These are phyloP conservation scores for Leptopilina syphax DNA, from an alignment of 2,888 invertebrate genomes.

Conservation along the genomic window DNA sequence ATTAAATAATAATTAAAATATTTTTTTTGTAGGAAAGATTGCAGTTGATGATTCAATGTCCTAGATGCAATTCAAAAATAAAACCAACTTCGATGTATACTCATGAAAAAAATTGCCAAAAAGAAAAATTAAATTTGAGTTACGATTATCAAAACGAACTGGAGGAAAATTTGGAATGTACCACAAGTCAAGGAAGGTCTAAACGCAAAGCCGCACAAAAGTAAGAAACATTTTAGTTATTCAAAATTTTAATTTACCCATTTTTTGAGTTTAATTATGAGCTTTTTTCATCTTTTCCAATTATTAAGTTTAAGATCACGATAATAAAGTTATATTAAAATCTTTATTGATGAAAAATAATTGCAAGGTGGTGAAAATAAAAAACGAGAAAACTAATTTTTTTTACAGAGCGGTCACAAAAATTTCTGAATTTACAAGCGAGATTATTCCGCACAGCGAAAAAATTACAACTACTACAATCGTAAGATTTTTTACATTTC, in stretches of 20 bases:
- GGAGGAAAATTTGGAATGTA: conserved; percentile 6
- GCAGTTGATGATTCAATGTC: conserved; percentile 78
- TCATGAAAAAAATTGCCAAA: conserved; percentile 47
- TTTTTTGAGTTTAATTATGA: background rate
- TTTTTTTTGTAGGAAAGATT: conserved; percentile 65
- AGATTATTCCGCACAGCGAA: background rate
- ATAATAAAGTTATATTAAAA: too few relatives aligned
- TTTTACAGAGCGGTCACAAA: conserved; percentile 68
- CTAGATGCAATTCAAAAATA: conserved; percentile 79
- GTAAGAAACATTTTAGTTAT: conserved; percentile 64
- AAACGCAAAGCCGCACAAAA: conserved; percentile 77
- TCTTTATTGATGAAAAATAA: too few relatives aligned
- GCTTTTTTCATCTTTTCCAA: background rate
- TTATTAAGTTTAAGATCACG: background rate
- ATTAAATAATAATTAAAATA: too few relatives aligned
- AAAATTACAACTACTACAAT: conserved; percentile 8
- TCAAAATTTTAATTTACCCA: conserved; percentile 42
- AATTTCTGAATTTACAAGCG: conserved; percentile 68
- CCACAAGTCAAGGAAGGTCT: conserved; percentile 34
- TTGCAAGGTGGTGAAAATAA: too few relatives aligned
- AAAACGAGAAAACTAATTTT: background rate
- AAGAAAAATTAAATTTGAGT: conserved; percentile 10
- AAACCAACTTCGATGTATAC: conserved; percentile 79
- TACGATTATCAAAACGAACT: background rate
- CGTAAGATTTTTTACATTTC: background rate